Base-by-base conservation (phyloP, 2,113 vertebrate species). In the Bufo bufo region DNA sequence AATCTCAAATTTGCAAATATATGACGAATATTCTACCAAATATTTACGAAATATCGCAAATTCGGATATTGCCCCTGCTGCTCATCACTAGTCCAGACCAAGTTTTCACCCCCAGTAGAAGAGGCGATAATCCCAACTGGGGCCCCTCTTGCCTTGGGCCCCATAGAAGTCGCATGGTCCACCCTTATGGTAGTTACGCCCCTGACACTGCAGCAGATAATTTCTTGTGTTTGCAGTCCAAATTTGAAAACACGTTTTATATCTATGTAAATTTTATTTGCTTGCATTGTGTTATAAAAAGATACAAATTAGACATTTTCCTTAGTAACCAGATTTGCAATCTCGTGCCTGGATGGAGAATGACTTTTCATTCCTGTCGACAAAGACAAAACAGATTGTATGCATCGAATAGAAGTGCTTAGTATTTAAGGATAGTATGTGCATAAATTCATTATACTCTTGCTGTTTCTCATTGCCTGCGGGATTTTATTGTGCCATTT, bases 401-500 rank as follows among this genome's bases (percentile, higher is more conserved):
- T 54, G 65, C 49, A 47, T 69, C 66, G 23, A 84, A 84, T 49
- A 43, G 69, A 85, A 52, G 71, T 77, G 84, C 56, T 33, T 86
- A 65, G 58, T 86, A 79, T 86, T 86, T 78, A 78, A 78, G 85
- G 74, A 86, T 86, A 77, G 75, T 83, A 43, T 65, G 47, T 78
- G 43, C 81, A 84, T 50, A 49, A 75, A 77, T 52, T 49, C 50
- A 65, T 82, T 78, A 63, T 85, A 50, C 77, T 86, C 56, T 74
- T 71, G 82, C 75, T 66, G 54, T 72, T 65, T 65, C 54, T 72
- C 54, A 19, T 72, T 58, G 79, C 84, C 84, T 75, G 77, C 88
- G 50, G 75, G 77, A 78, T 80, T 84, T 89, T 78, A 72, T 89
- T 85, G 19, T 54, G 77, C 65, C 82, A 65, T 81, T 86, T 85